Percentiles rank a stretch among this genome's conserved stretches.
Conservation (phyloP, 2,113 vertebrate species). For the Ctenodactylus gundi region DNA sequence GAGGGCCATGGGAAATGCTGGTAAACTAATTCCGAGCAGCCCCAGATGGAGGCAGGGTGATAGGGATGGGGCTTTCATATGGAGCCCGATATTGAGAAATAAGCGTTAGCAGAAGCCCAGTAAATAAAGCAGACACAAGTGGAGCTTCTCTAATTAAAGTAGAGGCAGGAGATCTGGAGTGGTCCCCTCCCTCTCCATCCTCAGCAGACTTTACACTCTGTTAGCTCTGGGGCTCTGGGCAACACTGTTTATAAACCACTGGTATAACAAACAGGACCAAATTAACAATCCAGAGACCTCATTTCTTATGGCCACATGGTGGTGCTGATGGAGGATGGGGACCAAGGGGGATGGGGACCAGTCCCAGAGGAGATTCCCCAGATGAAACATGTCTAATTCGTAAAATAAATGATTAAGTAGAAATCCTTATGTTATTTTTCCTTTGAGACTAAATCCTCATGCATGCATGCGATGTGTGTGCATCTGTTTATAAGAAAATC, state of each 20-base stretch:
- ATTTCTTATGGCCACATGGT: neutral
- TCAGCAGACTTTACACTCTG: neutral
- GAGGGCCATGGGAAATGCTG: neutral
- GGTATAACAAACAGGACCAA: neutral
- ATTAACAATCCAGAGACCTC: neutral
- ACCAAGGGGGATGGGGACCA: neutral
- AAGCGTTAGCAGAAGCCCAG: neutral
- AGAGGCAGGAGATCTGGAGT: neutral
- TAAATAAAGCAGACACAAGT: neutral
- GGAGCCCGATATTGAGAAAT: neutral
- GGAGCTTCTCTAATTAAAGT: neutral
- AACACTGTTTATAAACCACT: neutral
- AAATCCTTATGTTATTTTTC: neutral
- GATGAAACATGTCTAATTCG: neutral
- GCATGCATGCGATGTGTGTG: too few relatives aligned
- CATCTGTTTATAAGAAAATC: neutral
- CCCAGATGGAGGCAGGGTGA: neutral
- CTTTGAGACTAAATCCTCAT: neutral
- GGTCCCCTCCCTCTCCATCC: too few relatives aligned
- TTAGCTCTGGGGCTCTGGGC: neutral
- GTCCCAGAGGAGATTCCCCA: neutral
- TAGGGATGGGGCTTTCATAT: neutral
- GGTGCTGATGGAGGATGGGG: neutral
- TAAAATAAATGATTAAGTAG: neutral
- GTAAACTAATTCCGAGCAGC: neutral